Evolutionary conservation across 2,113 vertebrate species (phyloP).

Genomic region (Tenebrosternarchus preto): DNA sequence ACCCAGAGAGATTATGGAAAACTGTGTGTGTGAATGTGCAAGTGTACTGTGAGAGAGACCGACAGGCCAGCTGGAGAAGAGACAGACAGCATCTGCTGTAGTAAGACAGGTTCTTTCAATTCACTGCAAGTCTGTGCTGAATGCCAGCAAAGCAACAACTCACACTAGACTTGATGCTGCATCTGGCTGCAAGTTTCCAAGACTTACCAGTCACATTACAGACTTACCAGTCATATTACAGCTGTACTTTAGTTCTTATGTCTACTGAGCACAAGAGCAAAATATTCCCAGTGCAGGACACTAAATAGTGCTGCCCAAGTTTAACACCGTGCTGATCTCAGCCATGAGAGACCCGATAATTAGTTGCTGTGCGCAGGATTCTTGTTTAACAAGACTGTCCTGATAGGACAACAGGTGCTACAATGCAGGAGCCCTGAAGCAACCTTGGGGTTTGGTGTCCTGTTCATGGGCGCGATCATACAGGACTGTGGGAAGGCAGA

Average conservation of each 20-base stretch:
- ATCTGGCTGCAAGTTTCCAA: background rate
- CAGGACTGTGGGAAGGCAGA: no score
- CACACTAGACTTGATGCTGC: background rate
- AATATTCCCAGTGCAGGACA: no score
- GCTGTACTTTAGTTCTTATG: background rate
- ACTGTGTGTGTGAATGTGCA: background rate
- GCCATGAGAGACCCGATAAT: no score
- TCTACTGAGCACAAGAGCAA: background rate
- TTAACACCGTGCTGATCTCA: no score
- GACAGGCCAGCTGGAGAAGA: background rate
- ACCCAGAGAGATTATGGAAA: slow-evolving; percentile 12
- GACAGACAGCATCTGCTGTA: background rate
- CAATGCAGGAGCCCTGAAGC: no score
- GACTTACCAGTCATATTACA: background rate
- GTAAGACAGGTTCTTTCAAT: background rate
- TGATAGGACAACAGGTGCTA: no score
- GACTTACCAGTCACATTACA: background rate
- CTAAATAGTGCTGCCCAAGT: no score
- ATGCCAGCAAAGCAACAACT: slow-evolving; percentile 6
- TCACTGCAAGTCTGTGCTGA: slow-evolving; percentile 4
- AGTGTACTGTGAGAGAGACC: background rate
- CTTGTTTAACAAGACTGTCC: no score
- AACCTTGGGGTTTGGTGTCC: no score
- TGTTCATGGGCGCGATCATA: no score
- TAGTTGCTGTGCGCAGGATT: no score